These are phyloP conservation scores for Oreocharis arfaki DNA, from an alignment of 2,113 vertebrate genomes.

Conservation along the genomic window DNA sequence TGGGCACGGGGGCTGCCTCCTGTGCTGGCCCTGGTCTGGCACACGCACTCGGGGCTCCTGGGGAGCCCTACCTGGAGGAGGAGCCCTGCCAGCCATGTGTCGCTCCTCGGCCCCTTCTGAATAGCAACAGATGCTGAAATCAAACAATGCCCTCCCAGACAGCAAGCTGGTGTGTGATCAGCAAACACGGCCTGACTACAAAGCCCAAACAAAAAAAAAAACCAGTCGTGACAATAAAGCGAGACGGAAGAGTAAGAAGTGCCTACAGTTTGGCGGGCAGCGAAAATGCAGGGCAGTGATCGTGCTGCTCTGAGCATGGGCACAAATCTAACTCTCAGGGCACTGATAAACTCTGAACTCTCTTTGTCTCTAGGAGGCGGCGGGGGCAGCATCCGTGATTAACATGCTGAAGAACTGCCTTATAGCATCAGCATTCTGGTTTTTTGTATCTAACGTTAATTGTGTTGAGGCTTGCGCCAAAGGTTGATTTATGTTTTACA, in stretches of 20 bases:
- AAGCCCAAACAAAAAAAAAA: not conserved
- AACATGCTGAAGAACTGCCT: conserved; percentile 20
- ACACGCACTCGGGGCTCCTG: not conserved
- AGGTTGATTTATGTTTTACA: not conserved
- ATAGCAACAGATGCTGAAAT: conserved; percentile 25
- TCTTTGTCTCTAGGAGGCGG: conserved; percentile 6
- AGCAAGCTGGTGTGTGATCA: not conserved
- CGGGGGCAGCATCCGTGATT: not conserved
- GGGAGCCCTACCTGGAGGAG: conserved; percentile 50
- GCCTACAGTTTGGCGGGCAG: not conserved
- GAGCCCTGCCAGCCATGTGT: conserved; percentile 14
- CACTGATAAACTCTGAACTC: not conserved
- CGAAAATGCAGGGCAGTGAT: not conserved
- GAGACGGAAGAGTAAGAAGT: not conserved
- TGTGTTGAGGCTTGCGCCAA: not conserved
- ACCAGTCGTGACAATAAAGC: not conserved
- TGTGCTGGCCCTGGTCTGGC: conserved; percentile 25
- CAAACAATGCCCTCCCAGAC: conserved; percentile 1
- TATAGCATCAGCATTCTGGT: not conserved
- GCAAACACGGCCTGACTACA: not conserved
- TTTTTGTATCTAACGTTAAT: not conserved
- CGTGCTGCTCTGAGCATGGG: not conserved
- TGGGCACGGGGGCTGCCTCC: not conserved
- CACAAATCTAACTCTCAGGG: not conserved
- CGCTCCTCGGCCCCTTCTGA: not conserved